Base-by-base conservation (phyloP, 2,888 invertebrate genomes). In the Cloeon dipterum region DNA sequence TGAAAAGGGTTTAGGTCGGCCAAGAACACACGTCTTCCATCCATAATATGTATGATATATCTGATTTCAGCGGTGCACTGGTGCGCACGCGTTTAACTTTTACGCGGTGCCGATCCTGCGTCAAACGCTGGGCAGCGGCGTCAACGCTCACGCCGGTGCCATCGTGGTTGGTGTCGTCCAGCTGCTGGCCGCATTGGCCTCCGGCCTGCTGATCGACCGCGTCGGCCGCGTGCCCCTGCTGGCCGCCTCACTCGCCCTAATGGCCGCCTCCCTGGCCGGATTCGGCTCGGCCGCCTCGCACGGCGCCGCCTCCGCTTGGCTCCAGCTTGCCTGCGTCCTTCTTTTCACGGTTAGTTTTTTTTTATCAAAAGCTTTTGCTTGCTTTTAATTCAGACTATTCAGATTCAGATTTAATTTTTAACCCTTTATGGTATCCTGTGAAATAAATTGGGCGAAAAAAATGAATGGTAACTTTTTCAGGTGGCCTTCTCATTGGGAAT, bases 61-160 rank as follows among this genome's bases (percentile, higher is more conserved):
- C n/a, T n/a, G n/a, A n/a, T n/a, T n/a, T n/a, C 34, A 23, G 17
- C 44, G 46, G 20, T 50, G 49, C 42, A 75, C 76, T 26, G 83
- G 83, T 11, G 82, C 79, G 23, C 79, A 81, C 47, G 77, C 81
- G 34, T 82, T 83, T 53, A 76, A 74, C 45, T 81, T 79, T 52
- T 83, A 83, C 55, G 79, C 81, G 34, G 85, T 83, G 10, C 72
- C 75, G 38, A 86, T 88, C 47, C 85, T 89, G 54, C 66, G 78
- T 43, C 74, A 76, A 54, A 85, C 86, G 16, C 77, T 81, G 43
- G 74, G 73, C 20, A 32, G 38, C 18, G 74, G 71, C 5, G 74
- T 81, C 59, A 76, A 81, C 50, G 79, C 82, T 4, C 79, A 82
- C 46, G 70, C 74, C 32, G 83, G 82, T 4, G 82, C 86, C 2